These are phyloP conservation scores for Sebastes iracundus DNA, from an alignment of 2,797 vertebrate genomes.

Conservation along the genomic window DNA sequence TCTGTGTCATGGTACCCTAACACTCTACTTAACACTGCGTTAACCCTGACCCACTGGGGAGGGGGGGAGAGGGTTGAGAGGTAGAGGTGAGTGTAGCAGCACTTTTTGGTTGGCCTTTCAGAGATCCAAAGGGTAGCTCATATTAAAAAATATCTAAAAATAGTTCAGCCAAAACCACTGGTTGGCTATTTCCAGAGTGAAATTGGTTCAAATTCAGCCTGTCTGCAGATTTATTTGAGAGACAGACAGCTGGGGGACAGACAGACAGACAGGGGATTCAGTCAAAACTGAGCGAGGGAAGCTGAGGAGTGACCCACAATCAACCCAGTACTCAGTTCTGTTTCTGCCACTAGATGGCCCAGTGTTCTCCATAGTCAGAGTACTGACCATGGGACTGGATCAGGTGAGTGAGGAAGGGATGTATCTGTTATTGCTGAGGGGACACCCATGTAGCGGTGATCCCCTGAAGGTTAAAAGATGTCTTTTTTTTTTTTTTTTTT, in stretches of 20 bases:
- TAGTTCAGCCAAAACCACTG: slow-evolving; percentile 38
- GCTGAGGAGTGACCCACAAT: slow-evolving; percentile 61
- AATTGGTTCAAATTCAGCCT: slow-evolving; percentile 51
- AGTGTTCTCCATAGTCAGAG: slow-evolving; percentile 65
- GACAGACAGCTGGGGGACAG: slow-evolving; percentile 68
- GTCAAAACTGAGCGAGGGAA: slow-evolving; percentile 66
- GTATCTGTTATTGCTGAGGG: slow-evolving; percentile 60
- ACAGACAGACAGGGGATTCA: slow-evolving; percentile 77
- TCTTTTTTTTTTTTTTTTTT: slow-evolving; percentile 45
- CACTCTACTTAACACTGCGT: slow-evolving; percentile 74
- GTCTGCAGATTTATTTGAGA: slow-evolving; percentile 65
- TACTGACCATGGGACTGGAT: slow-evolving; percentile 61
- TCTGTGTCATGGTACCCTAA: slow-evolving; percentile 78
- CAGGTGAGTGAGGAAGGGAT: slow-evolving; percentile 59
- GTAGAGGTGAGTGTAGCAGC: slow-evolving; percentile 82
- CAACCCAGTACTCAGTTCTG: slow-evolving; percentile 62
- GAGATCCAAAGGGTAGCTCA: slow-evolving; percentile 51
- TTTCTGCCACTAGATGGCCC: slow-evolving; percentile 81
- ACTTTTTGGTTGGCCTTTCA: slow-evolving; percentile 71
- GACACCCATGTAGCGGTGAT: slow-evolving; percentile 64
- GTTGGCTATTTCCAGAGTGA: slow-evolving; percentile 11
- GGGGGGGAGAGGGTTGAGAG: slow-evolving; percentile 77
- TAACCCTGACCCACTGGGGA: slow-evolving; percentile 77
- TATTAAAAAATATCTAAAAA: slow-evolving; percentile 16
- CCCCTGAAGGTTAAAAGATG: slow-evolving; percentile 59